Evolutionary conservation across 2,797 vertebrate species (phyloP), one percentile per base, ranked within the genome.

Genomic region (Scleropages formosus): DNA sequence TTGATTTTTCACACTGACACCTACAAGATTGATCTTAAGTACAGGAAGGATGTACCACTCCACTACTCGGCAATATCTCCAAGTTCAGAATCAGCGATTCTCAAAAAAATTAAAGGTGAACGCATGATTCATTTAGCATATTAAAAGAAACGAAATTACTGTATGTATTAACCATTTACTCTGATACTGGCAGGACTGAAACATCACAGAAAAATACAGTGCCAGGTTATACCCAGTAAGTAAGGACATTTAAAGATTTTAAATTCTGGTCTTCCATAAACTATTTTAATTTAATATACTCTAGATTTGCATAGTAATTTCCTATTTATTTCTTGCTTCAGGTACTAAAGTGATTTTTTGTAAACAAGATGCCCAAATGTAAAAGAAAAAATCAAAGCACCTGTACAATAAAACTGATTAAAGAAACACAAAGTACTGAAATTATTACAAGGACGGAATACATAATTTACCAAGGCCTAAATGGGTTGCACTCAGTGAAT

Each of bases 381-480:
- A 64, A 12, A 24, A 64, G 16, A 53, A 53, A 53, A 53, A 27
- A 56, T 74, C 24, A 31, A 22, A n/a, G 58, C 15, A 8, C 27
- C 61, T 20, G 16, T 22, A 74, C 44, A 49, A 74, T 44, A 73
- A 49, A 74, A 53, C 47, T 53, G 13, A 64, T 27, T n/a, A 3
- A 26, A n/a, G 26, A 58, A 75, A 75, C 53, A 27, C 12, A 22
- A 63, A 49, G 44, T 16, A 73, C n/a, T 47, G 11, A 63, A 63
- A 63, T 51, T n/a, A 60, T 44, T 20, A 66, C 18, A 56, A 75
- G 16, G 26, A 75, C 16, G 10, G 31, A 66, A 75, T 58, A 12
- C 13, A 56, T 64, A 58, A 46, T 62, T 73, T 47, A 47, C 31
- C 8, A 11, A 51, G 20, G 12, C 39, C n/a, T 18, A 62, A 74